Conservation (phyloP, 2,888 invertebrate species). For the Rhyacophila evoluta region DNA sequence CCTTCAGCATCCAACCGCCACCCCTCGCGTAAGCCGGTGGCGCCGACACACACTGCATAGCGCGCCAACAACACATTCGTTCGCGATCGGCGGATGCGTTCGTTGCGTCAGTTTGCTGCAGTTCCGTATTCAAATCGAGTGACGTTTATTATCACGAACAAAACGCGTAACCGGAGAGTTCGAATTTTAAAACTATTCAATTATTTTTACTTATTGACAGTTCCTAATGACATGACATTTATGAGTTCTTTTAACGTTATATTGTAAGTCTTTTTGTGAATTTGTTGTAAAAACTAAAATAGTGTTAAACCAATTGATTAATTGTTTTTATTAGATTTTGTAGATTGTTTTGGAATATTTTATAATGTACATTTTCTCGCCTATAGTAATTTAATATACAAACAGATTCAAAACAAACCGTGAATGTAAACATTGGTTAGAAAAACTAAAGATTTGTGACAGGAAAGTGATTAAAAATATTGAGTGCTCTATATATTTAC, state of each 20-base stretch:
- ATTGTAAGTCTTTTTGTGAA: too few relatives aligned
- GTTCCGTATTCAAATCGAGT: conserved; percentile 2
- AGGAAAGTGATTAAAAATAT: not conserved
- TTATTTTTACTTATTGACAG: not conserved
- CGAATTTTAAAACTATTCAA: conserved; percentile 9
- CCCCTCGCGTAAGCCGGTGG: conserved; percentile 42
- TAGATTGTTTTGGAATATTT: too few relatives aligned
- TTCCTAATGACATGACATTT: not conserved
- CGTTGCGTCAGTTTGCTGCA: not conserved
- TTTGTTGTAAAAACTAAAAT: too few relatives aligned
- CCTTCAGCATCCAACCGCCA: conserved; percentile 25
- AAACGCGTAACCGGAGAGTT: not conserved
- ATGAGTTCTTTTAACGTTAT: too few relatives aligned
- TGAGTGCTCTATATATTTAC: not conserved
- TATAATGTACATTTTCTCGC: too few relatives aligned
- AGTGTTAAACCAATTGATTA: too few relatives aligned
- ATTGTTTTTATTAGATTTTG: too few relatives aligned
- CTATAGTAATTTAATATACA: too few relatives aligned
- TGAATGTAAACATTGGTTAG: not conserved
- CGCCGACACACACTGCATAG: conserved; percentile 32
- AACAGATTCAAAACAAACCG: not conserved
- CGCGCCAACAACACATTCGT: conserved; percentile 27
- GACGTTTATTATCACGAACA: conserved; percentile 9
- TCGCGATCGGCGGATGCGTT: conserved; percentile 22
- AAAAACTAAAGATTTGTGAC: too few relatives aligned